Evolutionary conservation across 1,140 invertebrate genomes (phyloP).

Genomic region (Araneus ventricosus): DNA sequence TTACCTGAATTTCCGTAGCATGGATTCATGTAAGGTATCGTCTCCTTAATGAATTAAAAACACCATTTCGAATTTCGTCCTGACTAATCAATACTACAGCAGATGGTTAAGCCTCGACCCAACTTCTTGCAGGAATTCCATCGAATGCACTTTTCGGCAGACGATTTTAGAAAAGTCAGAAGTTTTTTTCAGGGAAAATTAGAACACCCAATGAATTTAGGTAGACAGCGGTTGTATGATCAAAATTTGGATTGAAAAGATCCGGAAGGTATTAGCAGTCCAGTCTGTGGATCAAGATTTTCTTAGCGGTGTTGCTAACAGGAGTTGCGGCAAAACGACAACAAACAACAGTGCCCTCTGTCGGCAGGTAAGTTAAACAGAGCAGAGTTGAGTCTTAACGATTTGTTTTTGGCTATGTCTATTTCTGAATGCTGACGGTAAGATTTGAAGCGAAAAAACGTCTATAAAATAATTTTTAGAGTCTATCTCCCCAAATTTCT

Average conservation of each 20-base stretch:
- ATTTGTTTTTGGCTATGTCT: background rate
- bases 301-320: constrained; percentile 19
- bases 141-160: background rate
- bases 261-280: background rate
- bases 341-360: constrained; percentile 57
- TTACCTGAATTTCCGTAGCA: constrained; percentile 61
- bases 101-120: constrained; percentile 54
- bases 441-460: background rate
- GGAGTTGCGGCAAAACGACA: constrained; percentile 65
- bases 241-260: background rate
- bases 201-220: background rate
- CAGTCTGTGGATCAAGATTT: background rate
- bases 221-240: background rate
- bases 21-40: constrained; percentile 35
- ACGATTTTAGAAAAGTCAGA: background rate
- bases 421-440: background rate
- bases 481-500: too few species aligned
- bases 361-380: background rate
- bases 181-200: background rate
- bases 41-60: constrained; percentile 62
- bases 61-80: constrained; percentile 24
- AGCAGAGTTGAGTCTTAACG: constrained; percentile 1
- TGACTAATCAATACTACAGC: constrained; percentile 67
- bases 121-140: background rate
- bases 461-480: too few species aligned